Evolutionary conservation across 1,140 invertebrate species (phyloP), one percentile per base, ranked within the genome.

Genomic region (Drosophila sucinea): DNA sequence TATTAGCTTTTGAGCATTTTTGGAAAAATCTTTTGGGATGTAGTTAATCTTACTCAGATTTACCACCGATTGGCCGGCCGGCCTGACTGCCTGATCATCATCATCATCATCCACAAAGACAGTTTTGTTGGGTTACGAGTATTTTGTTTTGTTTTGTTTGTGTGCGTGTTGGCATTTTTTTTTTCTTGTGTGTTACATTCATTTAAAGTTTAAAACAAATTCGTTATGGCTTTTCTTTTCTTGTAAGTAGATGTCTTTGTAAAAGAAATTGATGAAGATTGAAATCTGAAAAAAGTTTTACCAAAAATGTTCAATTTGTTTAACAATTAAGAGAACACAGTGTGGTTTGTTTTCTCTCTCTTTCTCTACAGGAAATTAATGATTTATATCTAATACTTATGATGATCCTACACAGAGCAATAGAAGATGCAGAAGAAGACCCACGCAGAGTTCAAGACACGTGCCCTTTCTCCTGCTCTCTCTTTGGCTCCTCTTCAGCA

Each of bases 1-100:
- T 87, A 87, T 87, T 78, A 84, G 85, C 70, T 80, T 72, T 89
- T 83, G 76, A 77, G 76, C 84, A 72, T 77, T 83, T 17, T 68
- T 17, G n/a, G 11, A 6, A 66, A 76, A 67, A 65, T 61, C 67
- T n/a, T 47, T 51, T 8, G 1, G 30, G n/a, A 32, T 17, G 73
- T 57, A 77, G 70, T 84, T 89, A 84, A 79, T 89, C 80, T 84
- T 70, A 44, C 77, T 87, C 80, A 72, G 70, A 35, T 89, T 87
- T 78, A 80, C 84, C 84, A 51, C 44, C 44, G 44, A 51, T 51
- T 38, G 35, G 35, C 35, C 10, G 3, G 10, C 10, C 35, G 10
- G 35, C 35, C 35, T 38, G 35, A 38, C 11, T 38, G 35, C 23
- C 17, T 51, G n/a, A 51, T 44, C n/a, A 44, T 69, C 76, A 89